A percentile compares a stretch with the other conserved stretches of the same genome.
These are phyloP conservation scores for Acanthaster planci DNA, from an alignment of 35 echinoderm and acorn worm genomes.

Conservation along the genomic window DNA sequence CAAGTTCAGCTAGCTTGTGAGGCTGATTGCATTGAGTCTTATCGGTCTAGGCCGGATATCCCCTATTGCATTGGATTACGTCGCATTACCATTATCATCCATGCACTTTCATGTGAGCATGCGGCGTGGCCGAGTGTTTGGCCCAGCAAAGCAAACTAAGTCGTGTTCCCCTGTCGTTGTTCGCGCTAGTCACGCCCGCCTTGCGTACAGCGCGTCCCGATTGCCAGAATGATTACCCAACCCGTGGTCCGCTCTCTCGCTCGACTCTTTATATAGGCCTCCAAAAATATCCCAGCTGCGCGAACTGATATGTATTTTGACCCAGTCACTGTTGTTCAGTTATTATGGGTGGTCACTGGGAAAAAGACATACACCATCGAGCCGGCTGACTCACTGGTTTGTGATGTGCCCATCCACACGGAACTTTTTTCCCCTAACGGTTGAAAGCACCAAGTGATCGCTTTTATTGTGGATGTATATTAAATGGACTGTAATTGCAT, in stretches of 20 bases:
- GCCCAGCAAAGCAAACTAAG: too few species aligned
- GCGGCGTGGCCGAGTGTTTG: too few species aligned
- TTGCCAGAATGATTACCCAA: too few species aligned
- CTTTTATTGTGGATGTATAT: too few species aligned
- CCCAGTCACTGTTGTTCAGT: background rate
- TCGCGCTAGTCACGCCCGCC: too few species aligned
- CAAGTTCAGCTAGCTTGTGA: background rate
- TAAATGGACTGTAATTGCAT: too few species aligned
- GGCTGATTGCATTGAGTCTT: background rate
- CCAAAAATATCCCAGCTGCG: constrained; percentile 14
- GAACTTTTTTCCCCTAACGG: background rate
- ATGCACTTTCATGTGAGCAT: background rate
- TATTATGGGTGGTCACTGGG: too few species aligned
- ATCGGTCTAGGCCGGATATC: constrained; percentile 21
- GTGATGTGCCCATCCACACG: background rate
- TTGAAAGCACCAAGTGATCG: too few species aligned
- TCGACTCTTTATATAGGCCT: constrained; percentile 6
- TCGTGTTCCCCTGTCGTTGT: too few species aligned
- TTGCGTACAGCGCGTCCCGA: too few species aligned
- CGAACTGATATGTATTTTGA: background rate
- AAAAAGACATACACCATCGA: too few species aligned
- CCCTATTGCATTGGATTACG: constrained; percentile 12
- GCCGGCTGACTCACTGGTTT: background rate
- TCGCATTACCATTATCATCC: background rate
- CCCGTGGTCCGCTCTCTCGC: background rate